phyloP scores from a whole-genome alignment of 1,140 invertebrate genomes.

The Himalopsyche phryganea region DNA sequence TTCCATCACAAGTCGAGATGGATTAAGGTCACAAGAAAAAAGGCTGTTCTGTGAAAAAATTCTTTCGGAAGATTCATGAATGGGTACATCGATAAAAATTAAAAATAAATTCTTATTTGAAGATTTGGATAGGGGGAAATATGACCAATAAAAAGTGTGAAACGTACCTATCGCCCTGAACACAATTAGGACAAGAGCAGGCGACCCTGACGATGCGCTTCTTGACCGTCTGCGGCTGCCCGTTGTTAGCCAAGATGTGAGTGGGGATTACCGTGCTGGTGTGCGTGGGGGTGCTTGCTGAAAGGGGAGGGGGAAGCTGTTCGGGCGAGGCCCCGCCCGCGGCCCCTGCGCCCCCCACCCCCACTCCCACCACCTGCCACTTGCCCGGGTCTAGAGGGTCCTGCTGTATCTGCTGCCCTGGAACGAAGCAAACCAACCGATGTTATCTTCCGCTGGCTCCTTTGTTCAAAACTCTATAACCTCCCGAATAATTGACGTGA shows the following conservation, averaged over 20 bases:
- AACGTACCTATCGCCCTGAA: constrained; percentile 74
- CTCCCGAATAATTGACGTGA: too few species aligned
- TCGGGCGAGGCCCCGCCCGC: constrained; percentile 35
- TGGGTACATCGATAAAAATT: too few species aligned
- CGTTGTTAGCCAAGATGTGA: constrained; percentile 36
- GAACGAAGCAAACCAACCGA: constrained; percentile 29
- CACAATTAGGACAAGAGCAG: constrained; percentile 95
- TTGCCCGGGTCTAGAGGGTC: constrained; percentile 75
- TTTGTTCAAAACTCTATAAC: not conserved
- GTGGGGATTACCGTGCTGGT: constrained; percentile 34
- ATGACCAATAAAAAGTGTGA: not conserved
- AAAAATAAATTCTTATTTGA: too few species aligned
- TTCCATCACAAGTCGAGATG: too few species aligned
- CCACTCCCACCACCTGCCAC: constrained; percentile 73
- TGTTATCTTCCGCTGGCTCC: constrained; percentile 8
- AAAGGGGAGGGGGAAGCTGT: constrained; percentile 15
- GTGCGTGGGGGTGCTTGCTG: constrained; percentile 11
- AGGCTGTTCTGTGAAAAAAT: too few species aligned
- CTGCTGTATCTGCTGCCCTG: constrained; percentile 63
- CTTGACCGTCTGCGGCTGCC: constrained; percentile 22
- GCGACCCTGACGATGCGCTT: constrained; percentile 74
- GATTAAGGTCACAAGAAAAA: too few species aligned
- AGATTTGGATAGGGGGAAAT: too few species aligned
- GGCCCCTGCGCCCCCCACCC: constrained; percentile 29
- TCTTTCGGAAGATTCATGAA: too few species aligned